These are phyloP conservation scores for Nyctibius bracteatus DNA, from an alignment of 2,113 vertebrate genomes.

Conservation along the genomic window DNA sequence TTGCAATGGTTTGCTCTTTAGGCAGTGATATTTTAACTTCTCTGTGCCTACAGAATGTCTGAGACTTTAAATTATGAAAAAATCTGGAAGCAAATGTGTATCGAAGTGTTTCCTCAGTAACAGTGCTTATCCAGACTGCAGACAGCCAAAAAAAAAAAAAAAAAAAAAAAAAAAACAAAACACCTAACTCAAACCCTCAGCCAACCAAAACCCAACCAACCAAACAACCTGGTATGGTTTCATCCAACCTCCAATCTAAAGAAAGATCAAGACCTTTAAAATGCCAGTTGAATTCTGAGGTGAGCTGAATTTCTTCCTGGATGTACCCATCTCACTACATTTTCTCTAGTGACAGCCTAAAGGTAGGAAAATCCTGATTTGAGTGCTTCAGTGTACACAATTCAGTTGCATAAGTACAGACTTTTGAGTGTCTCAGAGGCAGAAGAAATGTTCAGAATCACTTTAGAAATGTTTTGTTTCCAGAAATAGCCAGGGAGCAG, in stretches of 20 bases:
- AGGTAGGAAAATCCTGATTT: background rate
- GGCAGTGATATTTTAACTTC: background rate
- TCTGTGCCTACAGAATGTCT: background rate
- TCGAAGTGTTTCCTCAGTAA: background rate
- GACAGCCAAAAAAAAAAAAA: background rate
- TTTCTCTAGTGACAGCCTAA: background rate
- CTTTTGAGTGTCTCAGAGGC: background rate
- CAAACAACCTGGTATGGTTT: background rate
- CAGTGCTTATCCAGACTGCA: background rate
- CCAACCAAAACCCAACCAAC: background rate
- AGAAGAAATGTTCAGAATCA: background rate
- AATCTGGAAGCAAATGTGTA: background rate
- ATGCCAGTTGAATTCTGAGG: background rate
- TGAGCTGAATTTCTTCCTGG: background rate
- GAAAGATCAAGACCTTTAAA: background rate
- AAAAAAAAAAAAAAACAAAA: too few relatives aligned
- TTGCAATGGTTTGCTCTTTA: background rate
- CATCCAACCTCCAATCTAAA: background rate
- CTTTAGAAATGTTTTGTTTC: background rate
- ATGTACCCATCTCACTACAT: background rate
- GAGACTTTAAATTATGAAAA: background rate
- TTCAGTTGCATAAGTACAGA: background rate
- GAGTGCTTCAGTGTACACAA: background rate
- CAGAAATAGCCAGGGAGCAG: background rate
- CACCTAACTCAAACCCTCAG: background rate